Evolutionary conservation across 2,888 invertebrate species (phyloP).

Genomic region (Pseudococcus longispinus): DNA sequence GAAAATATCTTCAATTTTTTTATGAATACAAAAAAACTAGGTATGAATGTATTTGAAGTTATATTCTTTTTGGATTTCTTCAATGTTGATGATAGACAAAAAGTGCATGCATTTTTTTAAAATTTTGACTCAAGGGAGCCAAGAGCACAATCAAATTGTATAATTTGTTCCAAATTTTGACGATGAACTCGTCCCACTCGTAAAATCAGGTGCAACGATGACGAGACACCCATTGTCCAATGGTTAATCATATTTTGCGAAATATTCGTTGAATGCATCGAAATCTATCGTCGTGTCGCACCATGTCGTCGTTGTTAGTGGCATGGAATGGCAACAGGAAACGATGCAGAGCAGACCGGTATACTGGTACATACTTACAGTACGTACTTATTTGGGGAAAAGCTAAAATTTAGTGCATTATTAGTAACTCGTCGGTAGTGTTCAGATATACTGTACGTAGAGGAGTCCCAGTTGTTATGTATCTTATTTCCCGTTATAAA

Average conservation of each 20-base stretch:
- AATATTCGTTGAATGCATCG: background rate
- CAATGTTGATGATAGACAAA: too few species aligned
- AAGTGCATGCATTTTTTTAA: too few species aligned
- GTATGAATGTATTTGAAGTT: too few species aligned
- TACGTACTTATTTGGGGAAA: conserved; percentile 7
- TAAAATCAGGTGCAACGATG: too few species aligned
- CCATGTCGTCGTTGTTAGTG: background rate
- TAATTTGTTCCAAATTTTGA: too few species aligned
- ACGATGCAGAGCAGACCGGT: background rate
- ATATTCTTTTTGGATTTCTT: too few species aligned
- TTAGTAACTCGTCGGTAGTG: conserved; percentile 18
- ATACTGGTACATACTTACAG: background rate
- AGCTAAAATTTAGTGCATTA: conserved; percentile 37
- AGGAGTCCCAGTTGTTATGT: conserved; percentile 50
- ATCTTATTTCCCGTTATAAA: conserved; percentile 50
- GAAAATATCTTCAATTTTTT: too few species aligned
- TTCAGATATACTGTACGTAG: background rate
- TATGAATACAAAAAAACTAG: too few species aligned
- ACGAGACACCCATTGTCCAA: background rate
- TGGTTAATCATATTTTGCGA: background rate
- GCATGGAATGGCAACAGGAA: background rate
- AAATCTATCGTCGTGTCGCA: background rate
- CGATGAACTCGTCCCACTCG: too few species aligned
- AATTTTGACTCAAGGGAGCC: too few species aligned
- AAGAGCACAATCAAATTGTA: too few species aligned